Evolutionary conservation across 2,888 invertebrate genomes (phyloP), one percentile per base, ranked within the genome.

Genomic region (Zaprionus bogoriensis): DNA sequence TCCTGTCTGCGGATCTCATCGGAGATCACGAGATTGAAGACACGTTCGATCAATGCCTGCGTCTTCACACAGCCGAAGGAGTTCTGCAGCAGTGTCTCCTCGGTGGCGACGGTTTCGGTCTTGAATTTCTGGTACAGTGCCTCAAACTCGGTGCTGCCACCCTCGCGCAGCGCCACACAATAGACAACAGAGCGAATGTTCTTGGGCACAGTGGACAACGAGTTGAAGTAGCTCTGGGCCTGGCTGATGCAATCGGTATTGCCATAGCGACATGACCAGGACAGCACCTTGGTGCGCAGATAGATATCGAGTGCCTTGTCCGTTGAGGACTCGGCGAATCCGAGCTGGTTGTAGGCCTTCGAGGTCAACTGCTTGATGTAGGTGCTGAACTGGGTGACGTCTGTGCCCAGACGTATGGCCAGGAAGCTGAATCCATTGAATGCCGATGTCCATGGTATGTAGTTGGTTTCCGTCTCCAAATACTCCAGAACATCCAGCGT

Each of bases 401-500:
- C 85, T 0, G 63, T 69, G 19, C 88, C 90, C 51, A 90, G 57
- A 3, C 89, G 89, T 7, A 82, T 83, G 20, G 87, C 75, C 23
- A 93, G 54, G 68, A 86, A 92, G 3, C 76, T 78, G 22, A 92
- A 89, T 0, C 90, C 91, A 30, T 87, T 91, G 42, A 93, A 92
- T 0, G 95, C 95, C 0, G 95, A 92, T 4, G 92, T 92, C 97
- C 97, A 97, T 0, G 97, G 96, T n/a, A 95, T 92, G 78, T 96
- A 96, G 10, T 94, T 93, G 0, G 90, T 92, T 89, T 96, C 96
- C 7, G 92, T 90, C 51, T 91, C 89, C 65, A 98, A 91, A 91
- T 96, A 98, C 1, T 92, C 92, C 0, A 95, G 92, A 20, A 96
- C 92, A 12, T 92, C 91, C 39, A 97, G 92, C 0, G 95, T 94